phyloP scores from a whole-genome alignment of 1,140 invertebrate species.

The Megathymus violae region DNA sequence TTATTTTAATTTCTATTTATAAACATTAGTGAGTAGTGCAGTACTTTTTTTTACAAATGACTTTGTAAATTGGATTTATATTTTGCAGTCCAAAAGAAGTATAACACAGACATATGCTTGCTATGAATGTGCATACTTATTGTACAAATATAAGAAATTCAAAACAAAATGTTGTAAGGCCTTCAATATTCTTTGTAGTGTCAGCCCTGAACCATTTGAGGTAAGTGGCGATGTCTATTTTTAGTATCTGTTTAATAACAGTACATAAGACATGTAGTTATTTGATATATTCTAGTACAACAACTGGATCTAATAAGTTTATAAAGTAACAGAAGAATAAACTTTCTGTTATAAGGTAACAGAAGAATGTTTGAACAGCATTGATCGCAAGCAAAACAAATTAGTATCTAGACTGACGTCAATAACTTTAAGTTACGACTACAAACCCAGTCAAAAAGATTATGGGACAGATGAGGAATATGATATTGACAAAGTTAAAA shows the following conservation, averaged over 20 bases:
- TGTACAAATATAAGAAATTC: slow-evolving; percentile 12
- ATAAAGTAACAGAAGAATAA: not conserved
- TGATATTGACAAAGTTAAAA: not conserved
- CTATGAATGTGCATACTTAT: slow-evolving; percentile 21
- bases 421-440: not conserved
- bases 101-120: slow-evolving; percentile 5
- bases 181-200: not conserved
- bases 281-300: not conserved
- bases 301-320: not conserved
- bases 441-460: not conserved
- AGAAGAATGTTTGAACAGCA: slow-evolving; percentile 3
- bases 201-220: not conserved
- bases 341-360: slow-evolving; percentile 1
- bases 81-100: not conserved
- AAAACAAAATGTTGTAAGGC: slow-evolving; percentile 13
- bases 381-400: slow-evolving; percentile 7
- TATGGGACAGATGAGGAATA: not conserved
- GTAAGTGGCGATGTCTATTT: slow-evolving; percentile 7
- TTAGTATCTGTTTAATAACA: too few relatives aligned
- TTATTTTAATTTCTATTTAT: too few relatives aligned
- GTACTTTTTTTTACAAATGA: too few relatives aligned
- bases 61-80: too few relatives aligned
- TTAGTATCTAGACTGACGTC: slow-evolving; percentile 1
- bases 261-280: too few relatives aligned
- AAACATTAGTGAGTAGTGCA: too few relatives aligned